Evolutionary conservation across 2,797 vertebrate genomes (phyloP).

Genomic region (Morelia viridis): DNA sequence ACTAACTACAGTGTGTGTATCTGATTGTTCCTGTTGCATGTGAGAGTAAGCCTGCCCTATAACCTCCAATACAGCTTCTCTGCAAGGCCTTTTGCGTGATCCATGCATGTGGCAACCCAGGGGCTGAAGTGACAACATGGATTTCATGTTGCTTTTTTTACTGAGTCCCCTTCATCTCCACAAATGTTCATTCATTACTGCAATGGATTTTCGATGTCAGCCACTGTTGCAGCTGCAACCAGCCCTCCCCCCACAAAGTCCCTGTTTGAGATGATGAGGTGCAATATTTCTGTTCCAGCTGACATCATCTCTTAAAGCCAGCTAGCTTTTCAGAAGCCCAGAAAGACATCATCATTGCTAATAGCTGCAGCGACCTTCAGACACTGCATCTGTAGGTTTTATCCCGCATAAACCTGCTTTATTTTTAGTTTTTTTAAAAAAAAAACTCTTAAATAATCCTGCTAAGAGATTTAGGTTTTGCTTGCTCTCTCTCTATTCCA

Average conservation of each 20-base stretch:
- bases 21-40: slow-evolving; percentile 10
- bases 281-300: slow-evolving; percentile 6
- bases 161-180: slow-evolving; percentile 39
- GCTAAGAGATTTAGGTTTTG: slow-evolving; percentile 31
- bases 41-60: slow-evolving; percentile 33
- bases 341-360: slow-evolving; percentile 50
- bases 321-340: slow-evolving; percentile 40
- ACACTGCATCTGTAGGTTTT: slow-evolving; percentile 13
- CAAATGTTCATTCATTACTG: slow-evolving; percentile 19
- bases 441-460: slow-evolving; percentile 21
- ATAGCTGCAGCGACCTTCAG: slow-evolving; percentile 41
- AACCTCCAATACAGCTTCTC: slow-evolving; percentile 20
- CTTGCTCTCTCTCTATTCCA: slow-evolving; percentile 39
- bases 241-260: slow-evolving; percentile 20
- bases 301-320: slow-evolving; percentile 47
- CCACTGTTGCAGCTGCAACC: slow-evolving; percentile 12
- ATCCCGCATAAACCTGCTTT: slow-evolving; percentile 25
- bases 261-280: slow-evolving; percentile 2
- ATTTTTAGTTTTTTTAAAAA: slow-evolving; percentile 2
- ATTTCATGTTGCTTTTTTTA: slow-evolving; percentile 37
- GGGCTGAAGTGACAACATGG: slow-evolving; percentile 37
- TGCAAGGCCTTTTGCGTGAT: slow-evolving; percentile 37
- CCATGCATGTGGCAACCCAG: slow-evolving; percentile 20
- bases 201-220: not conserved
- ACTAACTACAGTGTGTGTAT: slow-evolving; percentile 12